Evolutionary conservation across 1,140 invertebrate species (phyloP).

Genomic region (Gonatopus flavifemur): DNA sequence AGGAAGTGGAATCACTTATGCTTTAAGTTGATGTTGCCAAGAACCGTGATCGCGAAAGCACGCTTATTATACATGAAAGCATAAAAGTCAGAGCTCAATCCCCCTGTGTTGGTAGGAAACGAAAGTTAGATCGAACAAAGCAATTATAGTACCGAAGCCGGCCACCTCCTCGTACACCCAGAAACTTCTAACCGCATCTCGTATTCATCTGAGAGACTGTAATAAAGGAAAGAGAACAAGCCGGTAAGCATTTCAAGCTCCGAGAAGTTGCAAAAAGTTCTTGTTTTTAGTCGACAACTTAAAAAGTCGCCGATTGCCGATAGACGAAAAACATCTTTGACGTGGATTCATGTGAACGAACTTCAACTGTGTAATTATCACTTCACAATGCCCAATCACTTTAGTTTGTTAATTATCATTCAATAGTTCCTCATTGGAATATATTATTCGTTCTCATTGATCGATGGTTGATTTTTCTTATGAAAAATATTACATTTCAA

Average conservation of each 20-base stretch:
- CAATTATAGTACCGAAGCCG: constrained; percentile 37
- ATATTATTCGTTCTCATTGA: too few species aligned
- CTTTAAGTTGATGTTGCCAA: too few species aligned
- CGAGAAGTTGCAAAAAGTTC: constrained; percentile 27
- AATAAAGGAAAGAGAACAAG: constrained; percentile 34
- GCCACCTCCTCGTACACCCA: constrained; percentile 27
- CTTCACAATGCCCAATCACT: too few species aligned
- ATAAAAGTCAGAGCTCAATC: constrained; percentile 24
- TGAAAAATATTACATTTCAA: too few species aligned
- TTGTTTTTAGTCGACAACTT: constrained; percentile 17
- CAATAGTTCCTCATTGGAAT: too few species aligned
- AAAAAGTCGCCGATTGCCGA: constrained; percentile 34
- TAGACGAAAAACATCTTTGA: too few species aligned
- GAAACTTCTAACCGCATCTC: constrained; percentile 39
- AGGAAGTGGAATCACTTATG: too few species aligned
- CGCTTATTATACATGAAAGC: constrained; percentile 20
- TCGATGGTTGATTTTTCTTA: too few species aligned
- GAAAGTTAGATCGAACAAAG: constrained; percentile 38
- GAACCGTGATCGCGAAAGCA: constrained; percentile 18
- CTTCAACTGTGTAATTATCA: too few species aligned
- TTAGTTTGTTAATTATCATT: too few species aligned
- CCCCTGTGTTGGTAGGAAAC: constrained; percentile 21
- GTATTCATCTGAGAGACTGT: constrained; percentile 37
- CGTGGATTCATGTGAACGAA: constrained; percentile 12
- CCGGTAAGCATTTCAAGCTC: constrained; percentile 25